These are phyloP conservation scores for Calypte anna DNA, from an alignment of 2,113 vertebrate species.

Conservation along the genomic window DNA sequence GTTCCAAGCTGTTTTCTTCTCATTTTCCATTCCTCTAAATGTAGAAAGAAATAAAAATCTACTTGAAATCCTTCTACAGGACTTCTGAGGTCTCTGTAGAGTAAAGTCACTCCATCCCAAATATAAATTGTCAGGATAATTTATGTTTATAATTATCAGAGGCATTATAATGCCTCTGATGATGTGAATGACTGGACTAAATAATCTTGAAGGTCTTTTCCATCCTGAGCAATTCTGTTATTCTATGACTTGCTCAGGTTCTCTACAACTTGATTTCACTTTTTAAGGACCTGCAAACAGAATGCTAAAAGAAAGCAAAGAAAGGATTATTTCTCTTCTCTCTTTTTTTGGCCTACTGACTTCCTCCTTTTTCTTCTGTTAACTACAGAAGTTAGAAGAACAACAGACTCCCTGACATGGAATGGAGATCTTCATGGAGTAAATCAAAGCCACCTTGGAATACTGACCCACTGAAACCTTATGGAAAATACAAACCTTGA, in stretches of 20 bases:
- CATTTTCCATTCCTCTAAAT: neutral
- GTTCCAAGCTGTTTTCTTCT: slow-evolving; percentile 48
- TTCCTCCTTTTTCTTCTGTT: neutral
- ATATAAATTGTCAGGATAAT: neutral
- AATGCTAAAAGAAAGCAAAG: neutral
- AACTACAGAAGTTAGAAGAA: neutral
- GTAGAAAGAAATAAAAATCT: neutral
- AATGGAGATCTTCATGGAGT: neutral
- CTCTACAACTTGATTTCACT: neutral
- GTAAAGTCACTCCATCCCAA: slow-evolving; percentile 35
- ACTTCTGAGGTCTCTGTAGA: slow-evolving; percentile 1
- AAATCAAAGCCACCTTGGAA: neutral
- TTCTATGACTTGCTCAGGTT: neutral
- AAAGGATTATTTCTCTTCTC: neutral
- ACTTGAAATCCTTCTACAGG: neutral
- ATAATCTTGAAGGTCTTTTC: too few species aligned
- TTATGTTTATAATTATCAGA: neutral
- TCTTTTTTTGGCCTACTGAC: neutral
- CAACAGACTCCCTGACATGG: neutral
- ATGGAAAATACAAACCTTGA: neutral
- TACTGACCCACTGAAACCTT: neutral
- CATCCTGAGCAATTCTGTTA: too few species aligned
- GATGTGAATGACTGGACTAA: too few species aligned
- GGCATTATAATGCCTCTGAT: neutral
- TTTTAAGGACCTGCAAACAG: neutral